These are phyloP conservation scores for Fregata magnificens DNA, from an alignment of 2,113 vertebrate genomes.

Conservation along the genomic window DNA sequence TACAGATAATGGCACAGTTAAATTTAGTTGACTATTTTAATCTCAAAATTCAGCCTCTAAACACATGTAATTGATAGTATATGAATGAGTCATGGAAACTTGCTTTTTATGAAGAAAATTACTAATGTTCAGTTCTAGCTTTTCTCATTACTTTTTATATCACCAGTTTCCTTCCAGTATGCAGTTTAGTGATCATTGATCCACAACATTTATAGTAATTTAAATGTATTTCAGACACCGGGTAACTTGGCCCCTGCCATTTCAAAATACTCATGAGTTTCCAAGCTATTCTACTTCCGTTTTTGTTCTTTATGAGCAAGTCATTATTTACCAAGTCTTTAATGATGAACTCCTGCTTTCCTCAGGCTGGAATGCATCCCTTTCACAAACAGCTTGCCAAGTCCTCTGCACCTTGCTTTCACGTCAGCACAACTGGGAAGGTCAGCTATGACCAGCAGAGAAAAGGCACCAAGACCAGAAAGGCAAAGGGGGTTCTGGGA, in stretches of 20 bases:
- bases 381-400: neutral
- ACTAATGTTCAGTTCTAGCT: conserved; percentile 8
- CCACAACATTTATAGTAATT: neutral
- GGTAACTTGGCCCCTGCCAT: neutral
- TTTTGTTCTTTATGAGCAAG: neutral
- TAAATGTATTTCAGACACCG: neutral
- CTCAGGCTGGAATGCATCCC: neutral
- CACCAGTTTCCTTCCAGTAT: neutral
- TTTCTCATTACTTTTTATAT: conserved; percentile 34
- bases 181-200: neutral
- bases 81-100: conserved; percentile 46
- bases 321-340: neutral
- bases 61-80: conserved; percentile 16
- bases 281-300: neutral
- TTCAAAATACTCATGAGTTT: neutral
- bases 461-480: neutral
- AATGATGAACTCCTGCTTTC: neutral
- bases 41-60: conserved; percentile 32
- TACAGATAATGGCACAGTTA: conserved; percentile 16
- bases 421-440: neutral
- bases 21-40: conserved; percentile 46
- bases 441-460: neutral
- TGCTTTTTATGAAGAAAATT: conserved; percentile 48
- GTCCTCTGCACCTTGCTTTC: neutral
- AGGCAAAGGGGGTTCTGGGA: neutral